Conservation (phyloP, 2,888 invertebrate genomes). For the Cenopis cana region DNA sequence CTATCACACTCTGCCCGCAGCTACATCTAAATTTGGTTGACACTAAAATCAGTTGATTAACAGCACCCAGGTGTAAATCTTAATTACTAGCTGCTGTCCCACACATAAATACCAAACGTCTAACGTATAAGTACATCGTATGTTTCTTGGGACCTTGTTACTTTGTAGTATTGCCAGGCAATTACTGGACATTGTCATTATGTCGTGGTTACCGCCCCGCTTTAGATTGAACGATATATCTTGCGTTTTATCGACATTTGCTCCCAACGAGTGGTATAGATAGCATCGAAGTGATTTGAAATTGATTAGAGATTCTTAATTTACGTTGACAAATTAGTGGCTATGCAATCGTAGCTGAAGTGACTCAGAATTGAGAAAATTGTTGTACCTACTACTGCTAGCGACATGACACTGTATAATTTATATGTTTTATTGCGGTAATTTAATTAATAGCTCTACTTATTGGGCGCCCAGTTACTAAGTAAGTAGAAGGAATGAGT, state of each 20-base stretch:
- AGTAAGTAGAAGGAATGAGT: background rate
- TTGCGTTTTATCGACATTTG: constrained; percentile 42
- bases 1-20: constrained; percentile 36
- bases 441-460: background rate
- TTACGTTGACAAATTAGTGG: constrained; percentile 35
- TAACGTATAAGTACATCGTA: background rate
- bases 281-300: constrained; percentile 27
- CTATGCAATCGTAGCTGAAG: constrained; percentile 14
- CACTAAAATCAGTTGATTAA: constrained; percentile 43
- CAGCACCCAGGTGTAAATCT: constrained; percentile 45
- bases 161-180: constrained; percentile 14
- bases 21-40: constrained; percentile 43
- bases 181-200: constrained; percentile 44
- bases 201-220: constrained; percentile 37
- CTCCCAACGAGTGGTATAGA: constrained; percentile 22
- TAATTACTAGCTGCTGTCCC: constrained; percentile 34
- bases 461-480: background rate
- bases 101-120: constrained; percentile 16
- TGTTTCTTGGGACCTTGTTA: constrained; percentile 30
- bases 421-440: background rate
- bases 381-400: background rate
- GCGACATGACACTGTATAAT: constrained; percentile 1
- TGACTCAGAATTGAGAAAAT: constrained; percentile 15
- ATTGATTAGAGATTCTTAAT: constrained; percentile 37
- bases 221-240: constrained; percentile 44